Evolutionary conservation across 2,113 vertebrate genomes (phyloP).

Genomic region (Vidua chalybeata): DNA sequence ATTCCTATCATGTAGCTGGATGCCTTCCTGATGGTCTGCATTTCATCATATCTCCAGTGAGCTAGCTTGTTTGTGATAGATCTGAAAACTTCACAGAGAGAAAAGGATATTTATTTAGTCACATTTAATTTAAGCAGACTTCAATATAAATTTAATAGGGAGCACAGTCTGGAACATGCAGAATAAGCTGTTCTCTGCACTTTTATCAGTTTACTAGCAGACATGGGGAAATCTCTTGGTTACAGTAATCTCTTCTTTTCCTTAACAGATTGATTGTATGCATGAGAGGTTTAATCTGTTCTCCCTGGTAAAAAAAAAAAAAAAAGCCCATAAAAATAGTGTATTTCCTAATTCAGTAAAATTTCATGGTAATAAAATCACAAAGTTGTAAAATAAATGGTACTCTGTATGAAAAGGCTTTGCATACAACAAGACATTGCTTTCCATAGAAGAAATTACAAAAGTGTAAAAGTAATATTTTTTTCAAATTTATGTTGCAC

Average conservation of each 20-base stretch:
- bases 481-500: neutral
- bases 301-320: neutral
- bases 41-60: neutral
- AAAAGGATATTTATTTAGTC: neutral
- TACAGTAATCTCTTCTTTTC: neutral
- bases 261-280: neutral
- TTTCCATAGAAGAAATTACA: neutral
- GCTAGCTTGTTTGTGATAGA: neutral
- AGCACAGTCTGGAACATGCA: neutral
- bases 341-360: neutral
- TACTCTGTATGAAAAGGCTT: neutral
- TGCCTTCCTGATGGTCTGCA: conserved; percentile 42
- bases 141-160: neutral
- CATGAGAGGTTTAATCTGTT: neutral
- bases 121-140: conserved; percentile 21
- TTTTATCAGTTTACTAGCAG: neutral
- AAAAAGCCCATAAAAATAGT: neutral
- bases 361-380: neutral
- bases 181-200: neutral
- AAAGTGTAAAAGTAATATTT: neutral
- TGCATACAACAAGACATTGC: neutral
- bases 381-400: neutral
- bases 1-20: conserved; percentile 41
- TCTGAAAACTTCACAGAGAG: conserved; percentile 21
- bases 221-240: neutral